Evolutionary conservation across 2,113 vertebrate species (phyloP).

Genomic region (Excalfactoria chinensis): DNA sequence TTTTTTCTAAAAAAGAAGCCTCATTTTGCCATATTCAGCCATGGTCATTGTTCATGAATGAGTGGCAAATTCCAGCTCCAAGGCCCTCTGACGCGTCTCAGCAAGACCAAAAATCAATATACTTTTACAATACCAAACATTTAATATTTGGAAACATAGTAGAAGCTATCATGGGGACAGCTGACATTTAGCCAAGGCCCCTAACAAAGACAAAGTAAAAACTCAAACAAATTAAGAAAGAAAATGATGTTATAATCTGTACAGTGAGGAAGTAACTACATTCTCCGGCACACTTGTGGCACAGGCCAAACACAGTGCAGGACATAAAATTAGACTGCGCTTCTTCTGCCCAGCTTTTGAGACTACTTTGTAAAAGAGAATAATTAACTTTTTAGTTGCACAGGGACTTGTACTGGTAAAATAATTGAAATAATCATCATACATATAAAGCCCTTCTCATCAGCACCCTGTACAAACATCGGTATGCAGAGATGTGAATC

Average conservation of each 20-base stretch:
- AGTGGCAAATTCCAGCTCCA: not conserved
- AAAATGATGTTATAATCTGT: not conserved
- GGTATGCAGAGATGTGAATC: not conserved
- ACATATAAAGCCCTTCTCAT: not conserved
- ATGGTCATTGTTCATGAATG: fast-evolving
- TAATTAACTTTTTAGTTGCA: not conserved
- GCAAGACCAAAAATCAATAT: not conserved
- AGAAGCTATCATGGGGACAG: not conserved
- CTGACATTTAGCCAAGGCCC: not conserved
- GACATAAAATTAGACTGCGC: not conserved
- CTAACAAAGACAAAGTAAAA: fast-evolving
- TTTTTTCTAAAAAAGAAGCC: too few relatives aligned
- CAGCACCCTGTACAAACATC: not conserved
- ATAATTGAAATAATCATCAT: not conserved
- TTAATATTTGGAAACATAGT: not conserved
- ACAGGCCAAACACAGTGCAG: not conserved
- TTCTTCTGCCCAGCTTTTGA: not conserved
- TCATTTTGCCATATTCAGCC: too few relatives aligned
- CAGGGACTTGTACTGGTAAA: not conserved
- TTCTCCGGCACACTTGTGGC: not conserved
- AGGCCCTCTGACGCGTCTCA: not conserved
- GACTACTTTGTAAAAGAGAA: not conserved
- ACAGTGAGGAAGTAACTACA: not conserved
- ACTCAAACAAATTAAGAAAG: not conserved
- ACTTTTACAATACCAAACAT: not conserved